phyloP scores from a whole-genome alignment of 2,113 vertebrate genomes.

The Bubo scandiacus region DNA sequence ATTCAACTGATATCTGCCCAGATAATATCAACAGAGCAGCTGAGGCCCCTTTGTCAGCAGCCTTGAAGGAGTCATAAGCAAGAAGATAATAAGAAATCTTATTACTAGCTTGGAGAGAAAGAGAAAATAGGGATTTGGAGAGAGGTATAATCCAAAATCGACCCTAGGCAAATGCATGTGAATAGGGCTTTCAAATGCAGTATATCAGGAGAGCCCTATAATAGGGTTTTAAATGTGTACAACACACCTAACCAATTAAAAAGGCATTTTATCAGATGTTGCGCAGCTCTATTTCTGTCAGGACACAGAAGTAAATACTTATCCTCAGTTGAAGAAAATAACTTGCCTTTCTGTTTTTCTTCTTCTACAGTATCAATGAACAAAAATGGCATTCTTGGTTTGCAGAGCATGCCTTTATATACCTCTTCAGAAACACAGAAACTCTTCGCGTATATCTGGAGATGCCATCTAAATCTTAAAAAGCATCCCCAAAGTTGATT shows the following conservation, averaged over 20 bases:
- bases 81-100: conserved; percentile 47
- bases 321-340: neutral
- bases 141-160: neutral
- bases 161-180: neutral
- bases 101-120: conserved; percentile 8
- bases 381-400: neutral
- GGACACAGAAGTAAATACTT: neutral
- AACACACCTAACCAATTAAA: conserved; percentile 27
- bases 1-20: conserved; percentile 22
- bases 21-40: conserved; percentile 9
- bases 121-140: neutral
- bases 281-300: neutral
- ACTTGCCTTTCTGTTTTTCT: neutral
- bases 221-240: neutral
- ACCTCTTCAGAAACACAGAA: neutral
- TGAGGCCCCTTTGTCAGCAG: conserved; percentile 7
- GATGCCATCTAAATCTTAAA: neutral
- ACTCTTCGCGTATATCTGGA: neutral
- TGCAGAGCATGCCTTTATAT: neutral
- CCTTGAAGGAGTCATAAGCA: conserved; percentile 18
- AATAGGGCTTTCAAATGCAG: neutral
- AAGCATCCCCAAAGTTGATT: neutral
- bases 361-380: neutral
- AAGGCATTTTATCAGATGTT: neutral
- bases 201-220: neutral